Conservation (phyloP, 2,797 vertebrate species). For the Macroramphosus scolopax region DNA sequence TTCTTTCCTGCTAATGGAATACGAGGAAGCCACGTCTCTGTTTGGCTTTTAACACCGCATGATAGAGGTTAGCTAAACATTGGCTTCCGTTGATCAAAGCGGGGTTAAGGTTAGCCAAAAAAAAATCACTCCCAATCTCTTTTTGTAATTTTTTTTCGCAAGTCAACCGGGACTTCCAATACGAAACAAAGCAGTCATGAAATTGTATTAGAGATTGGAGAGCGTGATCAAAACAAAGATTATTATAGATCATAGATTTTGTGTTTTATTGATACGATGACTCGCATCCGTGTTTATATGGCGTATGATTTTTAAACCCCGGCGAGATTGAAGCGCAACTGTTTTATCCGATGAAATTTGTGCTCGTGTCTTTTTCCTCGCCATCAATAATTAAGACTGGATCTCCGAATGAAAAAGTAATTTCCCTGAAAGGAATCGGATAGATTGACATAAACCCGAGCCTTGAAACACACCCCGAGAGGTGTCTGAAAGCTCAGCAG, state of each 20-base stretch:
- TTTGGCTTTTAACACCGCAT: not conserved
- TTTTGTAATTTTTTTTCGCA: not conserved
- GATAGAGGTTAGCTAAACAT: slow-evolving; percentile 1
- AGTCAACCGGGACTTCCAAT: not conserved
- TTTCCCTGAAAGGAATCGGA: slow-evolving; percentile 69
- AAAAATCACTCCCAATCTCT: not conserved
- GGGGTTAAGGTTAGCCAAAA: not conserved
- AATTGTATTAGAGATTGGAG: slow-evolving; percentile 22
- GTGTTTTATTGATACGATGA: slow-evolving; percentile 38
- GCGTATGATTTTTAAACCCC: slow-evolving; percentile 53
- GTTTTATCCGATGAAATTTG: slow-evolving; percentile 59
- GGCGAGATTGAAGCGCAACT: slow-evolving; percentile 47
- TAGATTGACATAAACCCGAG: slow-evolving; percentile 62
- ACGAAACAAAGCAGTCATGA: slow-evolving; percentile 45
- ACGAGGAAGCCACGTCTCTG: too few relatives aligned
- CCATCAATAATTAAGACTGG: slow-evolving; percentile 74
- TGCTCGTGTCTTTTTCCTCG: slow-evolving; percentile 49
- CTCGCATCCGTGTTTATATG: slow-evolving; percentile 40
- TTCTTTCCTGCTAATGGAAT: too few relatives aligned
- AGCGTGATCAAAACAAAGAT: slow-evolving; percentile 19
- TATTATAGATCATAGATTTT: not conserved
- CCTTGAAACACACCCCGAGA: slow-evolving; percentile 58
- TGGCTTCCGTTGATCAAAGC: not conserved
- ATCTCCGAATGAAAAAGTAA: slow-evolving; percentile 72
- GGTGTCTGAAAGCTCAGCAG: slow-evolving; percentile 65